Base-by-base conservation (phyloP, 2,113 vertebrate genomes). In the Pachyramphus minor region DNA sequence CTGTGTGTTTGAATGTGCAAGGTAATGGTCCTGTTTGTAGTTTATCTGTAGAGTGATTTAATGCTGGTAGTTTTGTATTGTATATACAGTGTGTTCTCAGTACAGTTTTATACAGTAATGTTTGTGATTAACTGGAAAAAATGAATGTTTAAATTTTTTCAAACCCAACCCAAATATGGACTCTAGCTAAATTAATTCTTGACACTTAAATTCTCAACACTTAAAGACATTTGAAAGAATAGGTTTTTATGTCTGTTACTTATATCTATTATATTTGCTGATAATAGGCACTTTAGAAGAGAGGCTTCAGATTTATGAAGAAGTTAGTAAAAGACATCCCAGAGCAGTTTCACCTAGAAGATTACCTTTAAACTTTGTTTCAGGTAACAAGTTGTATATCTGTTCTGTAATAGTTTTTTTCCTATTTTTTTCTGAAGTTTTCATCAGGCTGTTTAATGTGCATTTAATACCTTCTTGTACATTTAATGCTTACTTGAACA, bases 321-420 rank as follows among this genome's bases (percentile, higher is more conserved):
- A 98, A 96, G 97, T 98, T 96, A 97, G 97, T 97, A 97, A 98
- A 84, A 96, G 95, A 84, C 97, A 98, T 89, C 98, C 98, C 92
- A 98, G 97, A 98, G 98, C 98, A 87, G 96, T 98, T 95, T 98
- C 97, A 90, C 98, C 98, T 84, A 97, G 97, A 98, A 98, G 98
- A 97, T 97, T 98, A 95, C 98, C 98, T 92, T 97, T 98, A 98
- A 98, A 98, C 97, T 97, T 98, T 97, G 97, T 97, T 89, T 97
- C 98, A 98, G 98, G 98, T 98, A 98, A 97, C 84, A 93, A 85
- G 71, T 96, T 97, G 68, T 63, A 56, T 97, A 90, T 94, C 87
- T 96, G 72, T 97, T 96, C 86, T 77, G 7, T 97, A 96, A 76
- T 67, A 89, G 37, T 79, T 78, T 69, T 71, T 81, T 81, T 81